These are phyloP conservation scores for Antheraea assamensis DNA, from an alignment of 2,888 invertebrate species.

Conservation along the genomic window DNA sequence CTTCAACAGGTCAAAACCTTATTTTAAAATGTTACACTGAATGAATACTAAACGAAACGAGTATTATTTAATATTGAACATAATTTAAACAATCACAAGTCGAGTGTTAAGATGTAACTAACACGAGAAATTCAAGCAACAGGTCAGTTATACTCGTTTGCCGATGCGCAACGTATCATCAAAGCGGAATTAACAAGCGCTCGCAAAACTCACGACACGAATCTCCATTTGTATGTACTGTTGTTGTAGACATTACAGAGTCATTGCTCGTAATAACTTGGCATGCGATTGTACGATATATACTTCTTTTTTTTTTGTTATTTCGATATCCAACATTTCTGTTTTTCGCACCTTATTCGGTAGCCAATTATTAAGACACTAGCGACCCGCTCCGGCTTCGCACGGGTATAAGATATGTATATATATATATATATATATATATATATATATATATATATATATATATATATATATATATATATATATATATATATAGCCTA, in stretches of 20 bases:
- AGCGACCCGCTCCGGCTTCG: too few species aligned
- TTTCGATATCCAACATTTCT: neutral
- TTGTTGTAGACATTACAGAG: neutral
- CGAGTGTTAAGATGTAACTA: slow-evolving; percentile 1
- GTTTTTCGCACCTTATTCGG: neutral
- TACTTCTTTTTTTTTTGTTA: neutral
- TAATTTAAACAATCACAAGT: slow-evolving; percentile 2
- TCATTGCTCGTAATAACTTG: slow-evolving; percentile 8
- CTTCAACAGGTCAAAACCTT: neutral
- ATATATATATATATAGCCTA: too few species aligned
- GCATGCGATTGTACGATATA: neutral
- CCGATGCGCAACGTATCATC: slow-evolving; percentile 13
- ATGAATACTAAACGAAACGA: neutral
- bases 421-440: too few species aligned
- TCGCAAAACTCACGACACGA: slow-evolving; percentile 7
- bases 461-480: too few species aligned
- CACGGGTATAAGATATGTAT: too few species aligned
- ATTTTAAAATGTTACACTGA: neutral
- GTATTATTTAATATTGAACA: neutral
- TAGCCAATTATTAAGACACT: neutral
- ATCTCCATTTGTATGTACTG: slow-evolving; percentile 10
- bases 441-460: too few species aligned
- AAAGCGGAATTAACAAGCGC: slow-evolving; percentile 17
- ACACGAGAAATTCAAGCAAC: neutral
- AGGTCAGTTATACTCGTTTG: slow-evolving; percentile 1